phyloP scores from a whole-genome alignment of 1,140 invertebrate genomes.

The Thaumatotibia leucotreta region DNA sequence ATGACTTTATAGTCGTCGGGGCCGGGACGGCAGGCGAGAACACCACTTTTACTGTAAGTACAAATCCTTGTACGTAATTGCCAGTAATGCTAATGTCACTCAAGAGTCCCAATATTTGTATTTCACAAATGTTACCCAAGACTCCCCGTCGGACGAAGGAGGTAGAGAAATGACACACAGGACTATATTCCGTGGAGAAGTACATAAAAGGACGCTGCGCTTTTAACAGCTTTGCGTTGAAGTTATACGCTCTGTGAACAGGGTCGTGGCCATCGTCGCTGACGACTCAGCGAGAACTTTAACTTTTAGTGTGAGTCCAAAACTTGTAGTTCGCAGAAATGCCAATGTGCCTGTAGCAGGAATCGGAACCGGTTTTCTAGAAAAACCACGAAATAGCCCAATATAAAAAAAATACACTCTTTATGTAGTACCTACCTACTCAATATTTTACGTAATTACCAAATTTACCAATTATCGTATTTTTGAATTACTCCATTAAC shows the following conservation, averaged over 20 bases:
- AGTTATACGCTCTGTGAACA: slow-evolving; percentile 20
- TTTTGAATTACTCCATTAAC: no score
- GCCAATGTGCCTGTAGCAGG: no score
- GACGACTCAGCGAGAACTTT: slow-evolving; percentile 36
- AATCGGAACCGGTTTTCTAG: no score
- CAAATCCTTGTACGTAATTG: no score
- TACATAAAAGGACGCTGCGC: slow-evolving; percentile 88
- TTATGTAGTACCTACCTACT: no score
- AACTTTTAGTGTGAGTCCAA: slow-evolving; percentile 30
- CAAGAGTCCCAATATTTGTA: slow-evolving; percentile 33
- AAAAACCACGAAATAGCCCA: no score
- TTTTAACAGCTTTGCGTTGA: slow-evolving; percentile 58
- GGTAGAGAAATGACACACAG: slow-evolving; percentile 87
- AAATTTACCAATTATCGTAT: no score
- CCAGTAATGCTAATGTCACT: no score
- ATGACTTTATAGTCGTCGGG: slow-evolving; percentile 50
- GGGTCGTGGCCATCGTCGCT: slow-evolving; percentile 30
- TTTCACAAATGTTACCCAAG: slow-evolving; percentile 82
- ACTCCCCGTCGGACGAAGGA: slow-evolving; percentile 82
- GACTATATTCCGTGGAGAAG: slow-evolving; percentile 85
- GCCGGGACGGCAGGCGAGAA: slow-evolving; percentile 42
- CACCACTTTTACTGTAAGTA: no score
- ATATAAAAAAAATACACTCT: no score
- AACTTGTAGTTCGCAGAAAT: no score
- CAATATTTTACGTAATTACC: no score